Conservation (phyloP, 2,888 invertebrate species). For the Pecten maximus region DNA sequence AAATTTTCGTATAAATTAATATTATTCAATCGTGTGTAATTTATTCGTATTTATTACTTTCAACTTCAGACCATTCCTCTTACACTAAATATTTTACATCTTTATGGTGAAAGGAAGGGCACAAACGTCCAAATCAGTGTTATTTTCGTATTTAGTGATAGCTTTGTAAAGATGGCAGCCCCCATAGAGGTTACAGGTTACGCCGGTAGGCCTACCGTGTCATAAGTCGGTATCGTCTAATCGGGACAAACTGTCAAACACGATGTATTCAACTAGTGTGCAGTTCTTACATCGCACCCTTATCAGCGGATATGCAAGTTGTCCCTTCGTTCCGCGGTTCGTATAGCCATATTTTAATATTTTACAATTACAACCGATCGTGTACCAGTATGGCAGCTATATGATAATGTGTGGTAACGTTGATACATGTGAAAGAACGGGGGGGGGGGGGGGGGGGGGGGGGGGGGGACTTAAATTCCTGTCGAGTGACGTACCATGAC, state of each 20-base stretch:
- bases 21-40: background rate
- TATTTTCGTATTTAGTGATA: background rate
- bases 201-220: background rate
- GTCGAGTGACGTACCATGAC: too few relatives aligned
- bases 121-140: background rate
- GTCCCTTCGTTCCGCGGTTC: background rate
- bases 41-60: too few relatives aligned
- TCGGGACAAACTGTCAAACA: background rate
- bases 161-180: constrained; percentile 43
- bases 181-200: constrained; percentile 38
- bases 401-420: too few relatives aligned
- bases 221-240: background rate
- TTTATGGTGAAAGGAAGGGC: too few relatives aligned
- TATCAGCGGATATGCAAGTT: background rate
- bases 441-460: too few relatives aligned
- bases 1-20: background rate
- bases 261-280: constrained; percentile 1
- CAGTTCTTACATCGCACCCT: background rate
- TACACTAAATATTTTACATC: background rate
- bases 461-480: too few relatives aligned
- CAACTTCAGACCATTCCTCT: background rate
- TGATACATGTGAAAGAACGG: too few relatives aligned
- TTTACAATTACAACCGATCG: too few relatives aligned
- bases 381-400: too few relatives aligned
- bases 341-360: background rate